Evolutionary conservation across 2,888 invertebrate species (phyloP), one percentile per base, ranked within the genome.

Genomic region (Chrysodeixis includens): DNA sequence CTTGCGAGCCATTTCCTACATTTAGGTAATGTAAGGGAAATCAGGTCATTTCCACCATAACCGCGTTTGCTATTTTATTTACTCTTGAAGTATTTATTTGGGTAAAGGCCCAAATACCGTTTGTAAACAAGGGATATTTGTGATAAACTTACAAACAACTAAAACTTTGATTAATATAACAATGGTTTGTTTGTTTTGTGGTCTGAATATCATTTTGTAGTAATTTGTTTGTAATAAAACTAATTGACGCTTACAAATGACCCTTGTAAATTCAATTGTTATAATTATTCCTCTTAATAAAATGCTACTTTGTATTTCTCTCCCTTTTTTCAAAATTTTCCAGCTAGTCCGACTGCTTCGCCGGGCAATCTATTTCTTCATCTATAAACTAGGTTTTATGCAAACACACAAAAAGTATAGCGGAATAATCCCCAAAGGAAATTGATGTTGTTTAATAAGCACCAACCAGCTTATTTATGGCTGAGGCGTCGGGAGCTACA

Each of bases 401-500:
- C 53, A 66, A 77, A 78, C 75, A 46, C 65, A 74, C 61, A 56
- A 65, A 72, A 72, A 65, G 49, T 60, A 35, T 67, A 75, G 71
- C 71, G 46, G 62, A 75, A 78, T 69, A 72, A 77, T 66, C 66
- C 77, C 66, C 66, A 51, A 67, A 57, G 76, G 70, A 75, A 77
- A 75, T 78, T 78, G 65, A 69, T 70, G 76, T 63, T 72, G 65
- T 76, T 72, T 77, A 78, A 72, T 75, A 78, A 75, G 60, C 76
- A 62, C 67, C 61, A 57, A 56, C 35, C 26, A 26, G 59, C 26
- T 68, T 73, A 70, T 76, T 78, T 78, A 78, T 78, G 67, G 64
- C 56, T 54, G 51, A 59, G 44, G 66, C 62, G 49, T 55, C 59
- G 52, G 60, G 46, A 60, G 66, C 56, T 18, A 55, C 30, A 60